phyloP scores from a whole-genome alignment of 2,888 invertebrate species.

The Petrophora chlorosata region DNA sequence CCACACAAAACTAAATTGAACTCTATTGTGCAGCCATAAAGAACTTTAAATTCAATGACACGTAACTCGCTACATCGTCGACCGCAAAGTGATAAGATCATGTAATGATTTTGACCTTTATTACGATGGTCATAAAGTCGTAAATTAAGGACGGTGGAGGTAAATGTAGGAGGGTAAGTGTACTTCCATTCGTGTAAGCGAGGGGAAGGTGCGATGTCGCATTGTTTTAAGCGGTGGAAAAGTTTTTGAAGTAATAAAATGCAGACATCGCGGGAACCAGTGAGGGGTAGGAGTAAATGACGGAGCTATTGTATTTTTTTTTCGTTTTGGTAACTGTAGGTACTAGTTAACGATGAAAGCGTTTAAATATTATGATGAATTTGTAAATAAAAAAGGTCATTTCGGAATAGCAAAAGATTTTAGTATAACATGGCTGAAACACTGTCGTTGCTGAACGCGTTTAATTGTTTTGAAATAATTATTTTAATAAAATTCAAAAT shows the following conservation, averaged over 20 bases:
- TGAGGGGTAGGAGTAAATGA: not conserved
- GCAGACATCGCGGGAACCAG: constrained; percentile 17
- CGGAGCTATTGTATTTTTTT: not conserved
- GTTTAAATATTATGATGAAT: too few relatives aligned
- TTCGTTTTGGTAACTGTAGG: too few relatives aligned
- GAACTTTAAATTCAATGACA: not conserved
- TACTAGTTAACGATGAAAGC: too few relatives aligned
- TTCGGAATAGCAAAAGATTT: too few relatives aligned
- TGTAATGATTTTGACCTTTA: constrained; percentile 9
- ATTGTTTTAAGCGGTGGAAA: constrained; percentile 33
- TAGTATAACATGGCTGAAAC: too few relatives aligned
- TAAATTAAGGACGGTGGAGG: constrained; percentile 13
- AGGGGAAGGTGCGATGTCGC: constrained; percentile 32
- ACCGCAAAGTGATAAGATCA: constrained; percentile 6
- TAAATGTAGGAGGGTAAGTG: constrained; percentile 17
- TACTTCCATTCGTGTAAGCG: constrained; percentile 34
- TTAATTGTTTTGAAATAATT: too few relatives aligned
- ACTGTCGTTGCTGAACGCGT: too few relatives aligned
- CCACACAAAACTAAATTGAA: constrained; percentile 17
- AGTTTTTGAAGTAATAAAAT: constrained; percentile 29
- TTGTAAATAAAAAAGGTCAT: too few relatives aligned
- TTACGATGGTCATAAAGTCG: constrained; percentile 8
- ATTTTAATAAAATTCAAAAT: too few relatives aligned
- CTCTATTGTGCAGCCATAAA: constrained; percentile 10
- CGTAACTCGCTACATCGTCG: constrained; percentile 4